phyloP scores from a whole-genome alignment of 2,113 vertebrate genomes.

The Brienomyrus longianalis region DNA sequence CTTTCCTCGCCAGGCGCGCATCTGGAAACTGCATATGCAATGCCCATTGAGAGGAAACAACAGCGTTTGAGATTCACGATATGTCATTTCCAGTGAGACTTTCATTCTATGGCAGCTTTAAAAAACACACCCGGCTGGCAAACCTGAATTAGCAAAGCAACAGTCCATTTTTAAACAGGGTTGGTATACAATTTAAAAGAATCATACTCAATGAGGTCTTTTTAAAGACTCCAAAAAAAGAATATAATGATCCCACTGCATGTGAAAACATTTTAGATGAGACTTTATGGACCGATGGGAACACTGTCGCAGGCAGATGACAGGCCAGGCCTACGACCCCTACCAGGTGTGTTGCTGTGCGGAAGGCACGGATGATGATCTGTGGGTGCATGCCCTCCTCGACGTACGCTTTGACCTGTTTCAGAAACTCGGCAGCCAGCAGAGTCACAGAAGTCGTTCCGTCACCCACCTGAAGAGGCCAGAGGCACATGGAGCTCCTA shows the following conservation, averaged over 20 bases:
- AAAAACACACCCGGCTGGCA: not conserved
- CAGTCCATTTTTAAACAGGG: not conserved
- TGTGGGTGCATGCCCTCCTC: slow-evolving; percentile 95
- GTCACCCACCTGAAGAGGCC: slow-evolving; percentile 75
- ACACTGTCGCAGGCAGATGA: not conserved
- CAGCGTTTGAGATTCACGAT: not conserved
- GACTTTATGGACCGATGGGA: not conserved
- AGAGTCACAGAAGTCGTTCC: slow-evolving; percentile 94
- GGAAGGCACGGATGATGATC: slow-evolving; percentile 94
- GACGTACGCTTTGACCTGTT: slow-evolving; percentile 87
- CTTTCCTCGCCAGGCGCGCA: too few species aligned
- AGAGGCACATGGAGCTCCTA: not conserved
- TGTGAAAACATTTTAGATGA: not conserved
- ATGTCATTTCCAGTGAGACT: not conserved
- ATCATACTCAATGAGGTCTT: not conserved
- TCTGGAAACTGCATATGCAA: too few species aligned
- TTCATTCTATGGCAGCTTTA: not conserved
- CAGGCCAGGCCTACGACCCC: slow-evolving; percentile 10
- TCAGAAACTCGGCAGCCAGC: slow-evolving; percentile 89
- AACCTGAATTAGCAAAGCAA: not conserved
- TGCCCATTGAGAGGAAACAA: not conserved
- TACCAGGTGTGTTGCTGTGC: slow-evolving; percentile 78
- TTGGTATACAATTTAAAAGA: not conserved
- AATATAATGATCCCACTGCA: not conserved
- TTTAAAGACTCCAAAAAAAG: not conserved